These are phyloP conservation scores for Stercorarius parasiticus DNA, from an alignment of 2,113 vertebrate species.

Conservation along the genomic window DNA sequence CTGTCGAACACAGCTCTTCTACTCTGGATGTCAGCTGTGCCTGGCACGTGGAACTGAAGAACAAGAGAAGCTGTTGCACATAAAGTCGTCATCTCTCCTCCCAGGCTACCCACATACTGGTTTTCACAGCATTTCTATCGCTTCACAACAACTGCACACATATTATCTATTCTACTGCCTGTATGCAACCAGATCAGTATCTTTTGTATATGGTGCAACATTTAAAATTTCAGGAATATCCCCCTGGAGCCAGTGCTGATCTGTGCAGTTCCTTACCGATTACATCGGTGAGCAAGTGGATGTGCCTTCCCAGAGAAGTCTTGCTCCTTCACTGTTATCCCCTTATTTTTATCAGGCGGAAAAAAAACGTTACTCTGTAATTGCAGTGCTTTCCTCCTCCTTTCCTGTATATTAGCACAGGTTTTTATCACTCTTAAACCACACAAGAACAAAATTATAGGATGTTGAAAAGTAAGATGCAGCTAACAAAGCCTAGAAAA, in stretches of 20 bases:
- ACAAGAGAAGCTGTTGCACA: background rate
- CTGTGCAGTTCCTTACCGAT: background rate
- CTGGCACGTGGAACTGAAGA: rapidly evolving
- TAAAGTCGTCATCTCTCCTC: background rate
- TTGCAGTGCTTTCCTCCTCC: background rate
- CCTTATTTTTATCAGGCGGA: background rate
- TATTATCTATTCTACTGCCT: background rate
- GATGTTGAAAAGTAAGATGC: background rate
- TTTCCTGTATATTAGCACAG: background rate
- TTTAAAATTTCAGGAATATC: background rate
- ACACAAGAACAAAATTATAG: background rate
- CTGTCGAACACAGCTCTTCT: background rate
- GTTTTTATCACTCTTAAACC: background rate
- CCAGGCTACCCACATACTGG: background rate
- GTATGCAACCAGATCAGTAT: background rate
- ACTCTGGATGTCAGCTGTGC: background rate
- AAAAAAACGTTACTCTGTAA: background rate
- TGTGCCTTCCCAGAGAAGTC: background rate
- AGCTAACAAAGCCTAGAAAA: background rate
- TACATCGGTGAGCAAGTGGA: background rate
- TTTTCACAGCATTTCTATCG: background rate
- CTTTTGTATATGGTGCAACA: background rate
- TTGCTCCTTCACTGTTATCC: background rate
- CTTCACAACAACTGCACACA: background rate
- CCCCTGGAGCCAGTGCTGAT: background rate